Base-by-base conservation (phyloP, 2,113 vertebrate species). In the Ahaetulla prasina region DNA sequence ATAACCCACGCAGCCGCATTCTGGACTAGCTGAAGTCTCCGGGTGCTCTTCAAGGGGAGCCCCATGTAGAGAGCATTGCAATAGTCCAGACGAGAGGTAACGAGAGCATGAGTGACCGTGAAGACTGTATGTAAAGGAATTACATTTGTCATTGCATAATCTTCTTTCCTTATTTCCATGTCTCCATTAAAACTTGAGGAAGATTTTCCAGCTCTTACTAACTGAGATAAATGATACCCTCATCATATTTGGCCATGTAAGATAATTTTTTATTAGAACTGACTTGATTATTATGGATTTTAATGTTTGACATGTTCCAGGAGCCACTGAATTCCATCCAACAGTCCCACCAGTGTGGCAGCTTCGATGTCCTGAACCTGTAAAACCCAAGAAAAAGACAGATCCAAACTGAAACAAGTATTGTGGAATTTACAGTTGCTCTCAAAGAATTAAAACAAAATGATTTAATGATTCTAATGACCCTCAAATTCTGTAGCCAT, bases 241-340 rank as follows among this genome's bases (percentile, higher is more conserved):
- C 20, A 92, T 94, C 63, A 94, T 0, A 11, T 89, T 93, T 74
- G 14, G 25, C 43, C 68, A 80, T 30, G 89, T 35, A 18, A 0
- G 90, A 30, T 39, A 84, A 43, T 92, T 90, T 12, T n/a, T 23
- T 25, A 23, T 50, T 93, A 93, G 22, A 8, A 43, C 84, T 90
- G 10, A 43, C 93, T 80, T 27, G 39, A 88, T 96, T 94, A 97
- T 88, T 94, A 92, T 94, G 94, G 2, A 97, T 43, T 96, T 97
- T 97, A 96, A 98, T 96, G 94, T 87, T 97, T 98, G 90, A 96
- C 97, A 96, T 98, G 98, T 95, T 97, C 98, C 92, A 99, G 96
- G 91, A 99, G 96, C 99, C 99, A 99, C 14, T 98, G 97, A 93
- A 99, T 97, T 53, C 99, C 99, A 94, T 97, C 98, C 93, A 98